Conservation (phyloP, 2,113 vertebrate genomes). For the Petroica traversi region DNA sequence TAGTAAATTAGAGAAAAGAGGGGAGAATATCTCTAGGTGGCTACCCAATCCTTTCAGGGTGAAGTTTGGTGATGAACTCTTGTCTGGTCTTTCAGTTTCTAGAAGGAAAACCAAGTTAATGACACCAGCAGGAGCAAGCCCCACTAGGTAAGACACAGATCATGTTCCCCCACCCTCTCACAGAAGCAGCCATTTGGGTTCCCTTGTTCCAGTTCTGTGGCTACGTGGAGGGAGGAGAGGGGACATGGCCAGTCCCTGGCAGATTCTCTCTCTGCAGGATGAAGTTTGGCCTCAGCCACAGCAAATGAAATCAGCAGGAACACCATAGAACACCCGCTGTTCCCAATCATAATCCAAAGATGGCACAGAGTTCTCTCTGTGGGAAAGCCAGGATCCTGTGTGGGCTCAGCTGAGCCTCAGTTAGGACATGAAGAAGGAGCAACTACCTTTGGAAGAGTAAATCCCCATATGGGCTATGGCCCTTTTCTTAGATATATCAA, state of each 20-base stretch:
- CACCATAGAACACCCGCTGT: background rate
- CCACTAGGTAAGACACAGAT: background rate
- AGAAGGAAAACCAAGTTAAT: background rate
- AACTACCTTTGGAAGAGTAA: background rate
- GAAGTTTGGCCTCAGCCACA: background rate
- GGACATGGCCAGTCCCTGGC: background rate
- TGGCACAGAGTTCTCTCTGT: accelerated
- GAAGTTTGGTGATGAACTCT: background rate
- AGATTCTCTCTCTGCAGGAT: background rate
- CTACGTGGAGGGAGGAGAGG: background rate
- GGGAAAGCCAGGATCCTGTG: background rate
- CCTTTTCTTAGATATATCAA: accelerated
- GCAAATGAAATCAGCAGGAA: background rate
- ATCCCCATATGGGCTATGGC: background rate
- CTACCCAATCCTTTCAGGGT: background rate
- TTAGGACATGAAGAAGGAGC: background rate
- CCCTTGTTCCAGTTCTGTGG: background rate
- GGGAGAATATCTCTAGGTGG: background rate
- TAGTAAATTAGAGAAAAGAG: background rate
- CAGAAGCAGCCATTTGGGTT: background rate
- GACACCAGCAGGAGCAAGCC: background rate
- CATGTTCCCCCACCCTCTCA: background rate
- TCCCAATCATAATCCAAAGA: background rate
- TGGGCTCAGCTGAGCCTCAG: background rate
- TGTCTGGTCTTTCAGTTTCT: background rate